A percentile compares a stretch with the other conserved stretches of the same genome.
Evolutionary conservation across 2,113 vertebrate species (phyloP).

Genomic region (Trichomycterus rosablanca): DNA sequence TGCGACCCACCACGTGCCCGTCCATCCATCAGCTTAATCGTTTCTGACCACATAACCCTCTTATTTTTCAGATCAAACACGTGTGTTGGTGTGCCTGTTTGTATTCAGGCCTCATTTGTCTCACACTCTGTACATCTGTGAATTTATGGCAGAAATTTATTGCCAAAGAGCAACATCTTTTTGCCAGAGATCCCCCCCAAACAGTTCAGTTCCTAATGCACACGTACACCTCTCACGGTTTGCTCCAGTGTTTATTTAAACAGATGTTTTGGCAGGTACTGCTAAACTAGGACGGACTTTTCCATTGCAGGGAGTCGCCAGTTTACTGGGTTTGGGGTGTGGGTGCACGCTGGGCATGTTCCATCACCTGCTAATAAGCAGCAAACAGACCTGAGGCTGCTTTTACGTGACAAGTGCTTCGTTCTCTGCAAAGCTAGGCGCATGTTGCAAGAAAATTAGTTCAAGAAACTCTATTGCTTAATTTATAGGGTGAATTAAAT

Average conservation of each 20-base stretch:
- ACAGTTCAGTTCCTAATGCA: constrained; percentile 45
- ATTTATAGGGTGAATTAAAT: too few relatives aligned
- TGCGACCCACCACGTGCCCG: background rate
- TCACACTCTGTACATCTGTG: constrained; percentile 54
- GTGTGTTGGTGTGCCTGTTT: constrained; percentile 43
- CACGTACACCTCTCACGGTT: constrained; percentile 35
- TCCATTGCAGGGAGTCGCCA: constrained; percentile 6
- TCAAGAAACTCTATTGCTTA: too few relatives aligned
- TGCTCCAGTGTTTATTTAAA: constrained; percentile 45
- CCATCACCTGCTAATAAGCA: background rate
- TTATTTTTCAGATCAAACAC: constrained; percentile 25
- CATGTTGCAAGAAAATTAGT: too few relatives aligned
- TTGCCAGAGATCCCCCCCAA: constrained; percentile 54
- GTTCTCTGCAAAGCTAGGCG: too few relatives aligned
- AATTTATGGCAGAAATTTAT: constrained; percentile 54
- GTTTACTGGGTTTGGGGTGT: background rate
- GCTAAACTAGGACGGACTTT: constrained; percentile 30
- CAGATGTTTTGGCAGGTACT: constrained; percentile 46
- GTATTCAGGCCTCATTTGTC: constrained; percentile 46
- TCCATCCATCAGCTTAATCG: constrained; percentile 29
- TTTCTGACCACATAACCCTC: constrained; percentile 16
- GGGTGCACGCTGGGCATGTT: background rate
- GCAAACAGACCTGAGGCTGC: too few relatives aligned
- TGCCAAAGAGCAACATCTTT: constrained; percentile 50
- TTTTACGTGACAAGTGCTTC: too few relatives aligned